Conservation (phyloP, 2,888 invertebrate genomes). For the Mythimna albipuncta region DNA sequence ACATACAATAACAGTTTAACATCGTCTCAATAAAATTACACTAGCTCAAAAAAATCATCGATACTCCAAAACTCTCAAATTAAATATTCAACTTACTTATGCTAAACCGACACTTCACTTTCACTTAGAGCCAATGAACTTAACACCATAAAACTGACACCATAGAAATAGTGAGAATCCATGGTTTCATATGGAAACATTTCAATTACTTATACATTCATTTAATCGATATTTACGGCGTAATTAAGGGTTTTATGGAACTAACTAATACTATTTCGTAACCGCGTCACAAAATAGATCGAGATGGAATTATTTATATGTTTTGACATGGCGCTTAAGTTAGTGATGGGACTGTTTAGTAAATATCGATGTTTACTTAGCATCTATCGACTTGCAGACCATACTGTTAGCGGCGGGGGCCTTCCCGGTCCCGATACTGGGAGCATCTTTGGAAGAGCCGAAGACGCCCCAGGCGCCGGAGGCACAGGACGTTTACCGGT, state of each 20-base stretch:
- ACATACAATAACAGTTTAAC: no score
- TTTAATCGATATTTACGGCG: slow-evolving; percentile 69
- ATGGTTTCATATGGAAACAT: slow-evolving; percentile 38
- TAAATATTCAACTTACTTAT: neutral
- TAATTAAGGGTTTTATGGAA: slow-evolving; percentile 65
- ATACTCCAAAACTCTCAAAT: neutral
- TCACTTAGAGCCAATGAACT: slow-evolving; percentile 35
- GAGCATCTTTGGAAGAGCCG: no score
- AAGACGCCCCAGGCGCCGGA: no score
- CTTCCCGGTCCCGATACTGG: no score
- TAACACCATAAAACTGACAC: slow-evolving; percentile 27
- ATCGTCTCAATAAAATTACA: no score
- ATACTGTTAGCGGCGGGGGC: no score
- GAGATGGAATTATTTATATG: slow-evolving; percentile 54
- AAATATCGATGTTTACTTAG: slow-evolving; percentile 20
- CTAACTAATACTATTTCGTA: slow-evolving; percentile 59
- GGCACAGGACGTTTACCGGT: no score
- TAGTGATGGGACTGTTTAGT: slow-evolving; percentile 43
- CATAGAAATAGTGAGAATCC: slow-evolving; percentile 15
- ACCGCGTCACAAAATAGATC: slow-evolving; percentile 60
- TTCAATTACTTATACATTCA: slow-evolving; percentile 66
- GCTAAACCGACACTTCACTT: slow-evolving; percentile 24
- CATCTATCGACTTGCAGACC: neutral
- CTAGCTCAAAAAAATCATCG: neutral
- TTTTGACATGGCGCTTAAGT: slow-evolving; percentile 61